Base-by-base conservation (phyloP, 2,113 vertebrate species). In the Anoura caudifer region DNA sequence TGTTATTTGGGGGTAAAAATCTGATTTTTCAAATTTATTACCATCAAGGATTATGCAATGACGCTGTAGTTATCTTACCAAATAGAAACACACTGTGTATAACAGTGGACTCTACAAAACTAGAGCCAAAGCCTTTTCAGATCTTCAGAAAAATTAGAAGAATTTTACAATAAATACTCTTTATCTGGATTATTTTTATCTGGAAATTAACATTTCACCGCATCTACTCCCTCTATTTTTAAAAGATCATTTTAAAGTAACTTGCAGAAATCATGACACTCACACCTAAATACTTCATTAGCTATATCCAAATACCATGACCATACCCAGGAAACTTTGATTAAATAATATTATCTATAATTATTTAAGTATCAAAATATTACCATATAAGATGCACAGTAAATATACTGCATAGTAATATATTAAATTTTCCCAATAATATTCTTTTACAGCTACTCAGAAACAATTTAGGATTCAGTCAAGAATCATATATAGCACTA, bases 71-170 rank as follows among this genome's bases (percentile, higher is more conserved):
- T 98, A 99, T 98, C 98, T 99, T 99, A 99, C 99, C 99, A 99
- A 99, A 99, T 99, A 99, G 99, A 99, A 99, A 99, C 99, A 99
- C 99, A 99, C 99, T 98, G 99, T 99, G 99, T 99, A 99, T 99
- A 99, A 99, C 99, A 99, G 98, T 98, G 98, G 98, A 99, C 99
- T 98, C 98, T 98, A 99, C 98, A 99, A 98, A 98, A 99, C 98
- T 98, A 99, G 98, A 33, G 45, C 13, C 38, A 76, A 12, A 52
- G 72, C 12, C 70, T 65, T 88, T 92, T 94, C 59, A 81, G 47
- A n/a, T 33, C 80, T 88, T 96, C 26, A 91, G 50, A 93, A 94
- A 84, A 38, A 15, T 43, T 61, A 28, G 45, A 83, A 84, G 47
- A 38, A 76, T n/a, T 77, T 50, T 36, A 72, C 0, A 56, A 65